A percentile compares a stretch with the other conserved stretches of the same genome.
These are phyloP conservation scores for Musca domestica DNA, from an alignment of 1,140 invertebrate genomes.

Conservation along the genomic window DNA sequence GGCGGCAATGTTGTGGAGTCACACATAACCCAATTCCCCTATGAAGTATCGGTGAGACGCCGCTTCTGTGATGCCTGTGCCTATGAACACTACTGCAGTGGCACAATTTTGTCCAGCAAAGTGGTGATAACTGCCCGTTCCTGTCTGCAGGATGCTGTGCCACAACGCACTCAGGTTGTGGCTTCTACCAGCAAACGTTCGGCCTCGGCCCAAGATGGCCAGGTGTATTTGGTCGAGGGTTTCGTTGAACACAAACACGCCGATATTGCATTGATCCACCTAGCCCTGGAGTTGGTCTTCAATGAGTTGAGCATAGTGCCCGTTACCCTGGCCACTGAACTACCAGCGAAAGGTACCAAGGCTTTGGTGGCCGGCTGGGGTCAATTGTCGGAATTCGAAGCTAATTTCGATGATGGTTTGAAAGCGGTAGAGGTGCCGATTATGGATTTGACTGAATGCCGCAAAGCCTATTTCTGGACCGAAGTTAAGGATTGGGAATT, in stretches of 20 bases:
- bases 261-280: constrained; percentile 39
- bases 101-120: constrained; percentile 29
- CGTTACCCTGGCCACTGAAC: constrained; percentile 36
- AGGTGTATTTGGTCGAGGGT: constrained; percentile 29
- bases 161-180: constrained; percentile 35
- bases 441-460: constrained; percentile 42
- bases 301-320: constrained; percentile 28
- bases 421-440: constrained; percentile 52
- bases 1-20: no score
- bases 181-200: constrained; percentile 32
- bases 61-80: constrained; percentile 30
- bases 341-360: constrained; percentile 29
- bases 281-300: constrained; percentile 31
- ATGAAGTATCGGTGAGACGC: constrained; percentile 37
- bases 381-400: constrained; percentile 36
- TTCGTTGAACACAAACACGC: constrained; percentile 36
- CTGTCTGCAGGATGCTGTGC: constrained; percentile 50
- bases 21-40: constrained; percentile 22
- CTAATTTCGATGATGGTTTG: constrained; percentile 35
- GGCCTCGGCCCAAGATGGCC: constrained; percentile 34
- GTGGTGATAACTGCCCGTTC: constrained; percentile 61
- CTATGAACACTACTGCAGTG: constrained; percentile 40
- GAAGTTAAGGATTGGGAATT: constrained; percentile 22
- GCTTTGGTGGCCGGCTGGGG: constrained; percentile 57
- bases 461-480: background rate